phyloP scores from a whole-genome alignment of 1,140 invertebrate genomes.

The Leptoteleia sp. region DNA sequence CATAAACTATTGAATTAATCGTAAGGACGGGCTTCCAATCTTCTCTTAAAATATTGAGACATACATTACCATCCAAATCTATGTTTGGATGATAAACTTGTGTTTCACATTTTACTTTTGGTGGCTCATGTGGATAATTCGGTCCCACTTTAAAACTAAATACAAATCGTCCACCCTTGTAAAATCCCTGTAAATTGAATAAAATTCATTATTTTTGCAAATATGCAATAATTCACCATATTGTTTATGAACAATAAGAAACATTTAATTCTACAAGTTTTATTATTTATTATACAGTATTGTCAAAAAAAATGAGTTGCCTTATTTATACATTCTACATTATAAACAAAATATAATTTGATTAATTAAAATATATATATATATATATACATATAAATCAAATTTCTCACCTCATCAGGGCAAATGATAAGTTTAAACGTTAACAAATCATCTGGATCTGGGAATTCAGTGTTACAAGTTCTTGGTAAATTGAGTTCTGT shows the following conservation, averaged over 20 bases:
- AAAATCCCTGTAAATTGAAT: constrained; percentile 89
- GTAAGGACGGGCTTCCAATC: constrained; percentile 99
- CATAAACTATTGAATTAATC: constrained; percentile 99
- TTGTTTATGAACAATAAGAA: no score
- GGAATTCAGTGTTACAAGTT: constrained; percentile 97
- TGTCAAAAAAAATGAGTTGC: no score
- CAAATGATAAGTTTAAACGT: constrained; percentile 98
- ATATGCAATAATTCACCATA: no score
- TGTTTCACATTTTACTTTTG: constrained; percentile 97
- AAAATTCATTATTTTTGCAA: no score
- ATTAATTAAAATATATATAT: no score
- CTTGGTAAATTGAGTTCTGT: constrained; percentile 98
- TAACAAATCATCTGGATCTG: constrained; percentile 97
- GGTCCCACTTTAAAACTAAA: constrained; percentile 99
- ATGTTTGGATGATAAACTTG: constrained; percentile 98
- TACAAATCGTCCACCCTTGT: constrained; percentile 94
- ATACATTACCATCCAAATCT: constrained; percentile 96
- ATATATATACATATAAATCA: no score
- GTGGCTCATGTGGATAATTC: constrained; percentile 97
- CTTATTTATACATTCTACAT: no score
- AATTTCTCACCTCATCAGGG: constrained; percentile 91
- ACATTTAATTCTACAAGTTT: no score
- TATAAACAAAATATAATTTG: no score
- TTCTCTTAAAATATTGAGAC: constrained; percentile 96
- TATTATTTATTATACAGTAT: no score